Base-by-base conservation (phyloP, 2,113 vertebrate species). In the Alethe diademata region DNA sequence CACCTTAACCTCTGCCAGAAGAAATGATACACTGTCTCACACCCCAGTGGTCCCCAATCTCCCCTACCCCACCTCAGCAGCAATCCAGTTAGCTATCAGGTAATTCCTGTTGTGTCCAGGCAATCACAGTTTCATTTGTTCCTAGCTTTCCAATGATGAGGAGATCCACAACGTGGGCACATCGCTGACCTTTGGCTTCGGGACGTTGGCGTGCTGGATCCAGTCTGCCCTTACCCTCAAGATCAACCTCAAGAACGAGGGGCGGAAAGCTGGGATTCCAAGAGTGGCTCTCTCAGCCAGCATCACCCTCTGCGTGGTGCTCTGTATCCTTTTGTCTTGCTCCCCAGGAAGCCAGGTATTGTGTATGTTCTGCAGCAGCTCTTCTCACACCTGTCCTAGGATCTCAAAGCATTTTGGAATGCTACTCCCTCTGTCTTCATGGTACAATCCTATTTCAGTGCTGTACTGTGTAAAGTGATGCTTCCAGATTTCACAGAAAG, bases 131-230 rank as follows among this genome's bases (percentile, higher is more conserved):
- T 86, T 58, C 72, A 53, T 38, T 96, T 93, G 36, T 82, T 94
- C 54, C 93, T 92, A 99, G 99, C 72, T 99, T 36, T 98, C 98
- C 17, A 98, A 93, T 0, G 97, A 98, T 48, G 91, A 97, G 85
- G 95, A 97, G 81, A 98, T 98, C 73, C 99, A 99, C 86, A 98
- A 99, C 2, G 61, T 98, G 2, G 99, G 99, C 61, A 97, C 99
- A 0, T 96, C 96, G 0, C 83, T 99, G 98, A 98, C 98, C 23
- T 99, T 99, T 79, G 98, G 98, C 9, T 97, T 99, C 35, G 99
- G 99, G n/a, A 98, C 97, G 0, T 4, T 99, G 92, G 98, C 98
- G 4, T 99, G 99, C 97, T 99, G 99, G 99, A 95, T 99, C 74
- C 99, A 99, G 97, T 98, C 99, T 31, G 98, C 97, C 25, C 72